Percentiles rank a stretch among this genome's conserved stretches.
These are phyloP conservation scores for Lamellibrachia luymesi DNA, from an alignment of 1,140 invertebrate genomes.

Conservation along the genomic window DNA sequence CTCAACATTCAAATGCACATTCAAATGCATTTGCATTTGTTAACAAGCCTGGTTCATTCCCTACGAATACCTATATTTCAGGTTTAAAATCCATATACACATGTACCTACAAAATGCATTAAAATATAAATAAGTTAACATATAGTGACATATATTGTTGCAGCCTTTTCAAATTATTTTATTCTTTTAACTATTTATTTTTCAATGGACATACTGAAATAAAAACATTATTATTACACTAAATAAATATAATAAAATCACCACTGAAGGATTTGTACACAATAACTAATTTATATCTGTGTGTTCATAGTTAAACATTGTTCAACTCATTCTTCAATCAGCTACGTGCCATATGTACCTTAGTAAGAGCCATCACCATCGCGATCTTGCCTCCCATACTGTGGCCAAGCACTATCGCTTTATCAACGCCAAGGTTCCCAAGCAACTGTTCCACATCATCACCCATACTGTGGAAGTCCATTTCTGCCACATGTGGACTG, in stretches of 20 bases:
- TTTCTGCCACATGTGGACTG: constrained; percentile 72
- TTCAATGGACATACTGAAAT: neutral
- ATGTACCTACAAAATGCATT: too few species aligned
- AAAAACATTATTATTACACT: neutral
- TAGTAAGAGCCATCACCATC: constrained; percentile 74
- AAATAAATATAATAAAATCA: neutral
- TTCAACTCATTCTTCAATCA: neutral
- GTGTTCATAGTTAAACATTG: neutral
- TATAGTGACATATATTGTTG: too few species aligned
- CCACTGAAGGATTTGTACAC: neutral
- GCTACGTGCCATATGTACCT: constrained; percentile 54
- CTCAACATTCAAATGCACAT: too few species aligned
- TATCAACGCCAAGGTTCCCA: constrained; percentile 63
- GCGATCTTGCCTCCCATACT: constrained; percentile 86
- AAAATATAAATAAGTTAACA: too few species aligned
- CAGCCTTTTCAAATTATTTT: too few species aligned
- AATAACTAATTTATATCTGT: neutral
- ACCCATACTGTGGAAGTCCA: constrained; percentile 72
- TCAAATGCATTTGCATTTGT: too few species aligned
- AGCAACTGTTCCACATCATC: constrained; percentile 72
- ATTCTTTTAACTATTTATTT: too few species aligned
- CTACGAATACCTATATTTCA: too few species aligned
- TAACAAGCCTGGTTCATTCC: too few species aligned
- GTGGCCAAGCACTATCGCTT: constrained; percentile 76
- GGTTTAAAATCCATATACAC: too few species aligned